phyloP scores from a whole-genome alignment of 2,797 vertebrate genomes.

The Amniataba percoides region DNA sequence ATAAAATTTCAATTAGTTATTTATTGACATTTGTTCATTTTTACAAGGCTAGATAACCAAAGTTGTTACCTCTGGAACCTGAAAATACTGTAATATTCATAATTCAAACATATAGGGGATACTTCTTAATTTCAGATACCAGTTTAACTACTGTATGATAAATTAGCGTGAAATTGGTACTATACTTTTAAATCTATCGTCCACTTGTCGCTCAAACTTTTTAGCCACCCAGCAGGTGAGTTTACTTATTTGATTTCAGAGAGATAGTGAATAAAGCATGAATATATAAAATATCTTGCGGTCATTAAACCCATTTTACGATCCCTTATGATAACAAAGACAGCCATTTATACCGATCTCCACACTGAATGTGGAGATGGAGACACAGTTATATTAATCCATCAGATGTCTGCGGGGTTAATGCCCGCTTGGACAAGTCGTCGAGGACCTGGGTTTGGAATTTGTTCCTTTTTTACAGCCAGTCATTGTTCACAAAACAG shows the following conservation, averaged over 20 bases:
- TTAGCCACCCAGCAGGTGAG: background rate
- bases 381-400: background rate
- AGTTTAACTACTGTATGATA: too few relatives aligned
- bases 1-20: background rate
- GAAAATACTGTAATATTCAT: background rate
- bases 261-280: background rate
- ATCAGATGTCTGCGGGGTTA: constrained; percentile 54
- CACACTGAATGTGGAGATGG: background rate
- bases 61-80: background rate
- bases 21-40: background rate
- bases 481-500: constrained; percentile 67
- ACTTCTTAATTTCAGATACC: background rate
- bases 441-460: constrained; percentile 34
- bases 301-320: constrained; percentile 71
- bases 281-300: constrained; percentile 8
- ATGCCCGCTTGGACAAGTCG: constrained; percentile 55
- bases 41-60: background rate
- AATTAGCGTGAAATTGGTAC: background rate
- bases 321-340: constrained; percentile 28
- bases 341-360: background rate
- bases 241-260: background rate
- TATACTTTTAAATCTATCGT: background rate
- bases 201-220: background rate
- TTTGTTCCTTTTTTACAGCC: constrained; percentile 69
- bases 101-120: background rate